Evolutionary conservation across 2,113 vertebrate species (phyloP), one percentile per base, ranked within the genome.

Genomic region (Tichodroma muraria): DNA sequence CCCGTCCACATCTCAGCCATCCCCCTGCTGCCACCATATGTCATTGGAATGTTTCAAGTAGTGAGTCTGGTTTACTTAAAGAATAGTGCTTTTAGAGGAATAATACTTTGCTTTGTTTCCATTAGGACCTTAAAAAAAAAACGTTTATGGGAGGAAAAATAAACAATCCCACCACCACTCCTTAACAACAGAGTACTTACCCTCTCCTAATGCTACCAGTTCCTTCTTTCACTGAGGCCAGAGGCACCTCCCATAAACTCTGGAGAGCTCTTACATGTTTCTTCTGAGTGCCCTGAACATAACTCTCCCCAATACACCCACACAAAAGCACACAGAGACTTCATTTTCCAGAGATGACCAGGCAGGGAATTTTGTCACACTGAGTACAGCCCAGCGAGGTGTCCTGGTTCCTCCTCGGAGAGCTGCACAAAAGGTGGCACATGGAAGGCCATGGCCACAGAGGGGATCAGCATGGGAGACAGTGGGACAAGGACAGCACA

Each of bases 41-140:
- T 96, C 95, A 93, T 88, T 95, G 96, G 96, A 96, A 96, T 96
- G 96, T 96, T 96, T 96, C 96, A 94, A 96, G 95, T 96, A 95
- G 95, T 40, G 82, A 96, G 96, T 96, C 92, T 96, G 95, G 95
- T 96, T 96, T 95, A 95, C 96, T 96, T 96, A 95, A 96, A 96
- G 96, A 88, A 94, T 80, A 96, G 95, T 92, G 95, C 96, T 96
- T 96, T 96, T 96, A 96, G 85, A 93, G 94, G 95, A 96, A 96
- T 96, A 96, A 96, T 96, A 96, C 96, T 96, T 96, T 21, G 80
- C 96, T 96, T 96, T 96, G 94, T 96, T 96, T 96, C 94, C 96
- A 96, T 96, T 95, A 96, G 90, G 86, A 95, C 90, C 88, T 96
- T 85, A 86, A 85, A 94, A 95, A 94, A 93, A 93, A 95, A 96